Conservation (phyloP, 2,797 vertebrate species). For the Bucorvus abyssinicus region DNA sequence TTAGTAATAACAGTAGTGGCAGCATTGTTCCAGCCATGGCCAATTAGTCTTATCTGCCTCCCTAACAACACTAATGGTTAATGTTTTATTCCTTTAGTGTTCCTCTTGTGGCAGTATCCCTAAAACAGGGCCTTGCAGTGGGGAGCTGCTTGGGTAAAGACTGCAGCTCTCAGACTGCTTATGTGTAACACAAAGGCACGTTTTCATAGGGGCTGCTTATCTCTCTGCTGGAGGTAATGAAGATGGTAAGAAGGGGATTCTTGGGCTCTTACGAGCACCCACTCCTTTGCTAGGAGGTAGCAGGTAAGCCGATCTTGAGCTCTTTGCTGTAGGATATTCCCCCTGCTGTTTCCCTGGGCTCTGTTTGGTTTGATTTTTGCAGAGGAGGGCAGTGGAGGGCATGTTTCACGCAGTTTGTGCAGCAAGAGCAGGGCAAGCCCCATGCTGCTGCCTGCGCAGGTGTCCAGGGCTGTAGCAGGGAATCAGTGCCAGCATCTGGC, state of each 20-base stretch:
- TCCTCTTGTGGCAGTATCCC: not conserved
- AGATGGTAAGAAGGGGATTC: not conserved
- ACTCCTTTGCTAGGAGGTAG: not conserved
- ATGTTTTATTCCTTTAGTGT: not conserved
- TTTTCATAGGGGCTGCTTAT: not conserved
- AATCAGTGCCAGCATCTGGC: not conserved
- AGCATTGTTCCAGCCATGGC: accelerated
- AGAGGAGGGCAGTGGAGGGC: not conserved
- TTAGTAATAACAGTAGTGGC: not conserved
- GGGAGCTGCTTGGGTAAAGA: not conserved
- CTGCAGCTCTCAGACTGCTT: not conserved
- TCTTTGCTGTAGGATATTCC: not conserved
- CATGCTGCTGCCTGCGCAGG: accelerated
- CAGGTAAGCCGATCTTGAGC: not conserved
- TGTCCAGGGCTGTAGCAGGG: not conserved
- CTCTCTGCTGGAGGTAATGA: not conserved
- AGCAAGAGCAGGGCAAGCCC: not conserved
- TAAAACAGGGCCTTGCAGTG: not conserved
- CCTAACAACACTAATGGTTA: not conserved
- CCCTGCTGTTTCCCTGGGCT: not conserved
- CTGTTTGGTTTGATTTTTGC: not conserved
- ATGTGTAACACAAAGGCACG: not conserved
- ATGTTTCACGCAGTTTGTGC: not conserved
- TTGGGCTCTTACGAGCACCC: not conserved
- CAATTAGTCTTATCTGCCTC: not conserved